Evolutionary conservation across 2,113 vertebrate species (phyloP).

Genomic region (Tichodroma muraria): DNA sequence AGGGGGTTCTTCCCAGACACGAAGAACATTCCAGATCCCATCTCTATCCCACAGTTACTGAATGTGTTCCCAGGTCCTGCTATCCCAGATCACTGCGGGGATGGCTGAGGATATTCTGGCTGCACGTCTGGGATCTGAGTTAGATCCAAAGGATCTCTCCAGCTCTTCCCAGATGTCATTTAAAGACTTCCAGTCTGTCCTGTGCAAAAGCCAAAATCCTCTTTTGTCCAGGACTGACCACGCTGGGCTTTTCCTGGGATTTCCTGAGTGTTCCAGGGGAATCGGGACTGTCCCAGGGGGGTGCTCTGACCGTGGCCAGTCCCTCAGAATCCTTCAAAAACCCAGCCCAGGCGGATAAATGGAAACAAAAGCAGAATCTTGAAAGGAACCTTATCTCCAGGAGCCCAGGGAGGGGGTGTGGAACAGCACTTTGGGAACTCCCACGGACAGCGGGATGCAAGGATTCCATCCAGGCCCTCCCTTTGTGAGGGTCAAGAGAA

Average conservation of each 20-base stretch:
- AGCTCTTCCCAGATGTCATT: not conserved
- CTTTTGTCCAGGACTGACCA: not conserved
- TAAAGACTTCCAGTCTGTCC: not conserved
- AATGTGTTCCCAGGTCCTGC: fast-evolving
- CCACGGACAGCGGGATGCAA: not conserved
- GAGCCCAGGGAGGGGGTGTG: not conserved
- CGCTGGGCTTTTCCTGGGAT: not conserved
- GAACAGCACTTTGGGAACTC: not conserved
- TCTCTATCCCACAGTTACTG: too few species aligned
- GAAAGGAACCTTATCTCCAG: constrained; percentile 1
- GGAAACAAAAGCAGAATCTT: constrained; percentile 6
- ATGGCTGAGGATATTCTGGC: fast-evolving
- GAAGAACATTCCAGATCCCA: fast-evolving
- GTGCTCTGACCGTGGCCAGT: fast-evolving
- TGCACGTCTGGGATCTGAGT: not conserved
- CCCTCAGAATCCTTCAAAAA: not conserved
- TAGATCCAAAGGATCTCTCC: not conserved
- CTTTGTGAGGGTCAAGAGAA: not conserved
- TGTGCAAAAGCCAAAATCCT: not conserved
- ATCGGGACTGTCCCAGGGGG: not conserved
- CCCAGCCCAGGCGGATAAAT: not conserved
- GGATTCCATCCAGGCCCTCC: not conserved
- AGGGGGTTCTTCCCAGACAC: not conserved
- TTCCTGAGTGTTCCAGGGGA: not conserved
- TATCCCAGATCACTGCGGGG: fast-evolving